phyloP scores from a whole-genome alignment of 2,888 invertebrate species.

The Digitonthophagus gazella region DNA sequence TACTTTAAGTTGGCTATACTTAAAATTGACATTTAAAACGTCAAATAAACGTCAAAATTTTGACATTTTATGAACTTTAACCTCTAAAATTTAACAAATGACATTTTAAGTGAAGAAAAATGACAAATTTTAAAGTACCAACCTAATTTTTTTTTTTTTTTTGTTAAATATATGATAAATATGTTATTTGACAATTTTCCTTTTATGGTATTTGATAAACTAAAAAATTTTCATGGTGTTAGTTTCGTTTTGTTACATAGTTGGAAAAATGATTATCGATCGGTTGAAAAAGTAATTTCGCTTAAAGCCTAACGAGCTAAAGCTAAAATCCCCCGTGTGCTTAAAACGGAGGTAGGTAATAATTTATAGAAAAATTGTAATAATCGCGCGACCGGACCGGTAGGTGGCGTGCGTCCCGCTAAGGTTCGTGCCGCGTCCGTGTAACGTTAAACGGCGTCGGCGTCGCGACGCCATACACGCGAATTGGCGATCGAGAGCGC shows the following conservation, averaged over 20 bases:
- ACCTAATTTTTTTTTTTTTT: too few relatives aligned
- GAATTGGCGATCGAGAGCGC: slow-evolving; percentile 53
- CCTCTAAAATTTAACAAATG: too few relatives aligned
- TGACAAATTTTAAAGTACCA: too few relatives aligned
- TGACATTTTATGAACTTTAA: too few relatives aligned
- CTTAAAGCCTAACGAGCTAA: slow-evolving; percentile 4
- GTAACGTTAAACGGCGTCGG: slow-evolving; percentile 51
- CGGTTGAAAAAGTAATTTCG: neutral
- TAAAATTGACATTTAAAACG: too few relatives aligned
- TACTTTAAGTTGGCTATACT: too few relatives aligned
- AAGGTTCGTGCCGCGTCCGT: slow-evolving; percentile 49
- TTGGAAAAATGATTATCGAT: neutral
- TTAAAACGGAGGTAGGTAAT: slow-evolving; percentile 20
- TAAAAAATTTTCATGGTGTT: too few relatives aligned
- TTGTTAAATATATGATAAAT: too few relatives aligned
- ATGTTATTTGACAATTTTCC: too few relatives aligned
- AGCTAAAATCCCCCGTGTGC: slow-evolving; percentile 9
- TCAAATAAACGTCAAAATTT: too few relatives aligned
- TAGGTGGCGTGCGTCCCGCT: slow-evolving; percentile 46
- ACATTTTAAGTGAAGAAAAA: too few relatives aligned
- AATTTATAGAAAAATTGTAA: slow-evolving; percentile 25
- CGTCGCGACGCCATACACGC: slow-evolving; percentile 51
- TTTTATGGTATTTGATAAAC: too few relatives aligned
- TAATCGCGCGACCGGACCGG: slow-evolving; percentile 36
- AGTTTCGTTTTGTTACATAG: neutral